Evolutionary conservation across 2,888 invertebrate genomes (phyloP).

Genomic region (Lasioglossum oenotherae): DNA sequence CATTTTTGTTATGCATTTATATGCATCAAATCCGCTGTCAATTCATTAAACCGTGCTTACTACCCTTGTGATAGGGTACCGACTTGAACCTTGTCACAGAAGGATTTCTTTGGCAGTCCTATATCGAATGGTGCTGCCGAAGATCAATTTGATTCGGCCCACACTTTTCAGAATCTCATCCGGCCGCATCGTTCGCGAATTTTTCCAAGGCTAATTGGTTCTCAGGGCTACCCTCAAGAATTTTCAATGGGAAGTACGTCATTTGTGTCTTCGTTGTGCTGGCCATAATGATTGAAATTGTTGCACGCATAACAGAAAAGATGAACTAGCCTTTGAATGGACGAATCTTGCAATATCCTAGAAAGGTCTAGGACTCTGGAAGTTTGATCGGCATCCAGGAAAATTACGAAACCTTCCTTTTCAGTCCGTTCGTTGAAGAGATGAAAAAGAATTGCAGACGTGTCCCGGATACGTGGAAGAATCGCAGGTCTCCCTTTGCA

Average conservation of each 20-base stretch:
- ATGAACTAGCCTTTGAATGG: background rate
- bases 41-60: too few species aligned
- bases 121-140: too few species aligned
- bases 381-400: background rate
- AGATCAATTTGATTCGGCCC: too few species aligned
- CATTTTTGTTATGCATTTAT: too few species aligned
- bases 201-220: background rate
- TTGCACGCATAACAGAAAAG: too few species aligned
- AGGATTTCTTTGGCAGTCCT: too few species aligned
- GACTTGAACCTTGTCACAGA: too few species aligned
- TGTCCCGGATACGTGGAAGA: background rate
- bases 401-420: background rate
- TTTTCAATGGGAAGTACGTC: background rate
- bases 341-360: background rate
- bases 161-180: too few species aligned
- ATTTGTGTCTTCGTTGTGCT: background rate
- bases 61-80: too few species aligned
- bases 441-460: background rate
- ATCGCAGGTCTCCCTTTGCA: background rate
- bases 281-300: background rate
- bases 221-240: background rate
- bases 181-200: too few species aligned
- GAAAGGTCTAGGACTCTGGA: background rate
- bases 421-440: background rate
- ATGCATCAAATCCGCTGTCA: too few species aligned